Evolutionary conservation across 2,888 invertebrate species (phyloP).

Genomic region (Idaea dimidiata): DNA sequence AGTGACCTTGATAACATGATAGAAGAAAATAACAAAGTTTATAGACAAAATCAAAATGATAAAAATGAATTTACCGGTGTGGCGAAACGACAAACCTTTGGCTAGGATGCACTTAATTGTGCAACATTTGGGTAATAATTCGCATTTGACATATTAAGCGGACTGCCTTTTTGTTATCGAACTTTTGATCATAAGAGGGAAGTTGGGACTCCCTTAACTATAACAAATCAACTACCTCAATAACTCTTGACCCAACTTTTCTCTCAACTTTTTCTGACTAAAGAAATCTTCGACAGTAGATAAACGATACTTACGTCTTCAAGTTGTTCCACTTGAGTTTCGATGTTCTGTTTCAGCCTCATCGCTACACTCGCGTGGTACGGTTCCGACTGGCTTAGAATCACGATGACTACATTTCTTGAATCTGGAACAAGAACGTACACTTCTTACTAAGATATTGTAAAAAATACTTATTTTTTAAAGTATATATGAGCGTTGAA

Average conservation of each 20-base stretch:
- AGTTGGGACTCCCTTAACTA: not conserved
- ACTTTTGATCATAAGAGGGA: not conserved
- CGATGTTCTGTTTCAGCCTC: constrained; percentile 77
- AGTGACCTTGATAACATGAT: not conserved
- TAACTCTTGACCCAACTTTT: not conserved
- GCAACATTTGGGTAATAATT: not conserved
- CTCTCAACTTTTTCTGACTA: not conserved
- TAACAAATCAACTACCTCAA: not conserved
- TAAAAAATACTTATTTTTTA: too few species aligned
- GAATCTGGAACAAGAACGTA: constrained; percentile 74
- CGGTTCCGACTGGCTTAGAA: constrained; percentile 84
- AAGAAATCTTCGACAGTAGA: not conserved
- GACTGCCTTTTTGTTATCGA: not conserved
- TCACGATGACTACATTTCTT: constrained; percentile 80
- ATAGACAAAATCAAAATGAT: not conserved
- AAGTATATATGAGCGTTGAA: too few species aligned
- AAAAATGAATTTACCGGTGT: not conserved
- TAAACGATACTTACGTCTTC: constrained; percentile 49
- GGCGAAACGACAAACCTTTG: not conserved
- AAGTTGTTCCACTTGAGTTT: constrained; percentile 73
- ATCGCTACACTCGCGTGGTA: constrained; percentile 82
- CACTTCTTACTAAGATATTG: not conserved
- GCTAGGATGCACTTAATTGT: not conserved
- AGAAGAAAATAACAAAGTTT: not conserved
- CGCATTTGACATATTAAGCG: not conserved